Conservation (phyloP, 1,140 invertebrate genomes). For the Zaprionus tsacasi region DNA sequence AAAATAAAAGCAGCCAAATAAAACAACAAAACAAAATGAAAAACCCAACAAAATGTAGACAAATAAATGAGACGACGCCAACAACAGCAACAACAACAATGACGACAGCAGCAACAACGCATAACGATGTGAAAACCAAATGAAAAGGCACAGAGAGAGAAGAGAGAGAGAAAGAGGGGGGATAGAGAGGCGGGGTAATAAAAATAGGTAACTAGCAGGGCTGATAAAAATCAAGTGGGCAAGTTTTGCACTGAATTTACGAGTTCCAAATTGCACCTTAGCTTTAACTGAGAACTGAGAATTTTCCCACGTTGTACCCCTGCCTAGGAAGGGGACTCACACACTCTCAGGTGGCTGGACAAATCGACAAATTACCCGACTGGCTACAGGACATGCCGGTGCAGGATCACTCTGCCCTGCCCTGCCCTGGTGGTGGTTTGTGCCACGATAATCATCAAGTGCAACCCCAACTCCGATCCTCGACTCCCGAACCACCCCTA, state of each 20-base stretch:
- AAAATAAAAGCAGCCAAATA: conserved; percentile 33
- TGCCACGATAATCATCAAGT: conserved; percentile 63
- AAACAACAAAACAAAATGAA: conserved; percentile 45
- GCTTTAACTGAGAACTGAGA: conserved; percentile 60
- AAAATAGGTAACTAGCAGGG: conserved; percentile 61
- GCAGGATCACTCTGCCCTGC: conserved; percentile 59
- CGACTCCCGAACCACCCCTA: conserved; percentile 28
- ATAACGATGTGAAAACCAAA: conserved; percentile 82
- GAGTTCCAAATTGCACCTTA: conserved; percentile 72
- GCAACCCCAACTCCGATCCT: conserved; percentile 9
- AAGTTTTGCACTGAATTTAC: conserved; percentile 81
- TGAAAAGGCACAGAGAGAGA: conserved; percentile 52
- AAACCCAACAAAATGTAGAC: conserved; percentile 66
- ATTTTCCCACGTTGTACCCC: conserved; percentile 70
- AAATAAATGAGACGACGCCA: conserved; percentile 74
- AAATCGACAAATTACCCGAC: conserved; percentile 37
- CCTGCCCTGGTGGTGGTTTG: conserved; percentile 62
- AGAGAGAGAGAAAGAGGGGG: conserved; percentile 23
- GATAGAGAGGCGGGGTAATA: conserved; percentile 20
- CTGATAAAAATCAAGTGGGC: conserved; percentile 72
- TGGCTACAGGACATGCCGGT: conserved; percentile 45
- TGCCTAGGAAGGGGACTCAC: not conserved
- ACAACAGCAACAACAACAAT: conserved; percentile 58
- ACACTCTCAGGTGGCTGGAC: conserved; percentile 35
- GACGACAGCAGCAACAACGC: conserved; percentile 59